Evolutionary conservation across 2,888 invertebrate genomes (phyloP), one percentile per base, ranked within the genome.

Genomic region (Crioceris asparagi): DNA sequence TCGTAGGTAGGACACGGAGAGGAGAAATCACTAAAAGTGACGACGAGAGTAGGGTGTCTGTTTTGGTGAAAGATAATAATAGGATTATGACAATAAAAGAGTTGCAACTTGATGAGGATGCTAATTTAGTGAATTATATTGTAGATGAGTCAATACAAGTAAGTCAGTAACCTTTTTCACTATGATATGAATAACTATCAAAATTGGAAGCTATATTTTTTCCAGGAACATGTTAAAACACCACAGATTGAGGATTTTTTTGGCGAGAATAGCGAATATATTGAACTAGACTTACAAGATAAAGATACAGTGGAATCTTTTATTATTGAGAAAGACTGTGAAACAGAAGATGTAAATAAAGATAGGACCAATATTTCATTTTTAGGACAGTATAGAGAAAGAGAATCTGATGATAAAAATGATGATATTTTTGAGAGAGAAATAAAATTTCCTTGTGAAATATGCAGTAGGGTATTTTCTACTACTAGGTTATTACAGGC

Each of bases 401-500:
- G 25, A 35, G 29, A 33, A 37, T 35, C 14, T 27, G 29, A 30
- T 19, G 6, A 29, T 4, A 17, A 7, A 4, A 32, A 32, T 10
- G 42, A 45, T 17, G 45, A 42, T 19, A 37, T 37, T 27, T 42
- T 42, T 17, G 32, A 42, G 17, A 36, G 31, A 34, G 42, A 45
- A 42, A 21, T 45, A 1, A 35, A 39, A 29, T 46, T 38, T 25
- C 43, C 41, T 6, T 45, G 46, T 26, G 38, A 40, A 12, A 30
- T 36, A n/a, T 52, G 44, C 35, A 36, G 41, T 5, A 49, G 41
- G 25, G 35, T 39, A 19, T 48, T 46, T 33, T 12, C 39, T 16
- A 31, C 35, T 1, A 17, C 3, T 3, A 35, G 26, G 19, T 26
- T 40, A 17, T 36, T 52, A 11, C 39, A 42, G 2, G 19, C 38